Conservation (phyloP, 2,888 invertebrate genomes). For the Dusona sp. region DNA sequence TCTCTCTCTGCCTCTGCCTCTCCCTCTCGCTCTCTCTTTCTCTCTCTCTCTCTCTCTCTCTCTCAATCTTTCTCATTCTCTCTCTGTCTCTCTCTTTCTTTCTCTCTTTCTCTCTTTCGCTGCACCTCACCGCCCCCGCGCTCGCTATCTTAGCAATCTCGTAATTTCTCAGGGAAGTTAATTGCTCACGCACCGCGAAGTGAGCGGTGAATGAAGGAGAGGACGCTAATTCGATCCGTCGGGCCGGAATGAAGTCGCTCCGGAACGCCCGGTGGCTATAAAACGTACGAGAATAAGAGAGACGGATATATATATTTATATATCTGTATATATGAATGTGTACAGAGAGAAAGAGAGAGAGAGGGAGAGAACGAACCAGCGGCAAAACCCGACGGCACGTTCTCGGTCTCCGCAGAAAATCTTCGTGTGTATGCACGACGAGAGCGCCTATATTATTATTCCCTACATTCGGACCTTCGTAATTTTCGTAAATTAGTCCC, state of each 20-base stretch:
- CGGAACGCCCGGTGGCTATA: conserved; percentile 67
- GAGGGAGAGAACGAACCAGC: conserved; percentile 33
- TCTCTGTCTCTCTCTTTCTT: conserved; percentile 19
- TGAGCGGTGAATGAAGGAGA: conserved; percentile 70
- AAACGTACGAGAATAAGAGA: conserved; percentile 49
- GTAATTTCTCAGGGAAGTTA: conserved; percentile 78
- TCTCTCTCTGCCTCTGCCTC: no score
- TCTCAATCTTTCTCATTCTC: background rate
- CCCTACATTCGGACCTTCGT: conserved; percentile 60
- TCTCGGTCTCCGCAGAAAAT: conserved; percentile 57
- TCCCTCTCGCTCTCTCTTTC: background rate
- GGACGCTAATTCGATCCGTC: conserved; percentile 72
- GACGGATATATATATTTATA: conserved; percentile 5
- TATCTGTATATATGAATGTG: background rate
- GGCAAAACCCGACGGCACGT: conserved; percentile 51
- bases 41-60: no score
- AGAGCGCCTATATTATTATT: conserved; percentile 56
- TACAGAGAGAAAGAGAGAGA: conserved; percentile 25
- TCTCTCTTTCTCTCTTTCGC: conserved; percentile 29
- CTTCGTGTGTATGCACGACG: conserved; percentile 47
- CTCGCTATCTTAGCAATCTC: conserved; percentile 72
- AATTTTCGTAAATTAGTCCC: conserved; percentile 57
- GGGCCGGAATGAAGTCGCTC: conserved; percentile 68
- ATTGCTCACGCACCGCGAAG: conserved; percentile 80
- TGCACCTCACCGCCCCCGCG: conserved; percentile 58